Conservation (phyloP, 2,888 invertebrate species). For the Synergus umbraculus region DNA sequence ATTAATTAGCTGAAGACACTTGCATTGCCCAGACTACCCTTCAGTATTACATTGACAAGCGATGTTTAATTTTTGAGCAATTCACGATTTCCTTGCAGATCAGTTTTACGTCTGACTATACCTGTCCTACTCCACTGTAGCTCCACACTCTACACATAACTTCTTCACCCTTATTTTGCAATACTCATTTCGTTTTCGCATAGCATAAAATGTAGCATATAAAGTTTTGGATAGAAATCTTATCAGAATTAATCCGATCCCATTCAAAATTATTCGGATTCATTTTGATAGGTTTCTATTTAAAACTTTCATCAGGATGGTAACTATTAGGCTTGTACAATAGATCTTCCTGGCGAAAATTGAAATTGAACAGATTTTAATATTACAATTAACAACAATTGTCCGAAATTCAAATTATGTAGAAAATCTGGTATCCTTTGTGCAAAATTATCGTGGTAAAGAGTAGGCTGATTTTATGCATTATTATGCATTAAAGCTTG, state of each 20-base stretch:
- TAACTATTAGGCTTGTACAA: too few relatives aligned
- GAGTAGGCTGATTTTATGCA: neutral
- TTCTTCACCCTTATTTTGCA: neutral
- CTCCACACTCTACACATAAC: neutral
- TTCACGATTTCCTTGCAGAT: neutral
- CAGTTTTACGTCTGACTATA: conserved; percentile 31
- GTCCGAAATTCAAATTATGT: neutral
- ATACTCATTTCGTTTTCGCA: neutral
- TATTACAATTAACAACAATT: too few relatives aligned
- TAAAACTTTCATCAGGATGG: too few relatives aligned
- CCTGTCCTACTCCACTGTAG: conserved; percentile 34
- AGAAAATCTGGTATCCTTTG: neutral
- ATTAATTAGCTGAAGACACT: neutral
- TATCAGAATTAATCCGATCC: too few relatives aligned
- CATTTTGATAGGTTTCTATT: too few relatives aligned
- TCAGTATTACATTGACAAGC: neutral
- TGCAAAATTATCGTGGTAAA: neutral
- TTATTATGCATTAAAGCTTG: neutral
- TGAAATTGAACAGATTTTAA: too few relatives aligned
- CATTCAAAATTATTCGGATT: too few relatives aligned
- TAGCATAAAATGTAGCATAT: neutral
- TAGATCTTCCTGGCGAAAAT: too few relatives aligned
- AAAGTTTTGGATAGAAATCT: too few relatives aligned
- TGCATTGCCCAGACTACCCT: neutral
- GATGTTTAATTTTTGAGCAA: neutral